Evolutionary conservation across 1,140 invertebrate genomes (phyloP), one percentile per base, ranked within the genome.

Genomic region (Sminthurinus signatus): DNA sequence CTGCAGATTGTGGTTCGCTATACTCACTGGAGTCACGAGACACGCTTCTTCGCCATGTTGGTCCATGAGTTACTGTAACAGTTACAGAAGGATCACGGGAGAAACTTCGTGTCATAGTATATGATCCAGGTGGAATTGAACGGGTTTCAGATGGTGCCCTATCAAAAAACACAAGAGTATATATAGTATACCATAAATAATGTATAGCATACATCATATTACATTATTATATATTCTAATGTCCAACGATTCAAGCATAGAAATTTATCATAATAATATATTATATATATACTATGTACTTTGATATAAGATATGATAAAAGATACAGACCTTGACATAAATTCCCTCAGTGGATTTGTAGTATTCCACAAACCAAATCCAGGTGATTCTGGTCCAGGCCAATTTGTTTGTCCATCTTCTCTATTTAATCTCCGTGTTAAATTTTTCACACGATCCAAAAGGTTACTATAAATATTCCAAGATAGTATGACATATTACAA

Each of bases 391-490:
- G 39, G 44, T 44, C 80, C 73, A 75, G 80, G 79, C 36, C 81
- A 80, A 79, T 86, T 79, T 72, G 82, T 74, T 74, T 79, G 73
- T 52, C 79, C 76, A 48, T 78, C 77, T 71, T 90, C 88, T 73
- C 91, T 89, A 74, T 91, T 91, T 54, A 92, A 77, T 69, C 88
- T 84, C 72, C 90, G 85, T 1, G 90, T 93, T 25, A 93, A 77
- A 72, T 86, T 88, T 43, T 88, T 83, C n/a, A 88, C 86, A 74
- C 89, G 82, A 65, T 89, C 88, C 43, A 93, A 76, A 39, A 93
- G 76, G 0, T 88, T 92, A n/a, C n/a, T n/a, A n/a, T n/a, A n/a
- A n/a, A n/a, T n/a, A n/a, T n/a, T n/a, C n/a, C n/a, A n/a, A n/a
- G n/a, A n/a, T n/a, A n/a, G n/a, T n/a, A n/a, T n/a, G n/a, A n/a